These are phyloP conservation scores for Clitarchus hookeri DNA, from an alignment of 2,888 invertebrate species.

Conservation along the genomic window DNA sequence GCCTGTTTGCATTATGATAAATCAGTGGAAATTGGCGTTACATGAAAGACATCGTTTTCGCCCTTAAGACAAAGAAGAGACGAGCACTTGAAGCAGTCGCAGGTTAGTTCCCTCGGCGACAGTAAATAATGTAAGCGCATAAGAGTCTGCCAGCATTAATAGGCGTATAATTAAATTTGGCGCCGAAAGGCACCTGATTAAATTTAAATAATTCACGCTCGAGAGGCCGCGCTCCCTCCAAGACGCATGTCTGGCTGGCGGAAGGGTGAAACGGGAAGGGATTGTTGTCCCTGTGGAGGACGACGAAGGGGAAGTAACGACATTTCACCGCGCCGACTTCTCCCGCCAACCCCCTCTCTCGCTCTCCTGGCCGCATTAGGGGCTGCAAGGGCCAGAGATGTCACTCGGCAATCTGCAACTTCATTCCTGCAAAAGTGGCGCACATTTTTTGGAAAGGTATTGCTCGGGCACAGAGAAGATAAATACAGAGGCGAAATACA, in stretches of 20 bases:
- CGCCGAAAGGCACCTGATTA: conserved; percentile 54
- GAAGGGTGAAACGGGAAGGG: conserved; percentile 34
- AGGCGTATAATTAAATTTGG: conserved; percentile 53
- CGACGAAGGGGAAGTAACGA: conserved; percentile 23
- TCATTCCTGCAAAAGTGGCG: conserved; percentile 19
- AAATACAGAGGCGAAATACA: no score
- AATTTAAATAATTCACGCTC: conserved; percentile 55
- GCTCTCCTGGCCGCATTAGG: not conserved
- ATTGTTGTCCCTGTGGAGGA: conserved; percentile 20
- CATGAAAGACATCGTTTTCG: not conserved
- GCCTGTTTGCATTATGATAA: not conserved
- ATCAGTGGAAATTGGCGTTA: not conserved
- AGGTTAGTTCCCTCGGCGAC: not conserved
- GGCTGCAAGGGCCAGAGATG: conserved; percentile 11
- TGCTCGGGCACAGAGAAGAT: no score
- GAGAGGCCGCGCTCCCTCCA: conserved; percentile 30
- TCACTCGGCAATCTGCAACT: conserved; percentile 20
- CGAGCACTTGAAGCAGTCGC: not conserved
- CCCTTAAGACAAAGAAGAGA: not conserved
- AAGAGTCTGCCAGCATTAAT: conserved; percentile 50
- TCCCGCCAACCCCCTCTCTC: not conserved
- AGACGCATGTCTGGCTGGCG: conserved; percentile 40
- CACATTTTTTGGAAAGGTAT: not conserved
- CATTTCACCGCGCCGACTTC: not conserved
- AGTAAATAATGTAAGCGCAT: conserved; percentile 35